A percentile compares a stretch with the other conserved stretches of the same genome.
Evolutionary conservation across 1,140 invertebrate genomes (phyloP).

Genomic region (Saccostrea glomerata): DNA sequence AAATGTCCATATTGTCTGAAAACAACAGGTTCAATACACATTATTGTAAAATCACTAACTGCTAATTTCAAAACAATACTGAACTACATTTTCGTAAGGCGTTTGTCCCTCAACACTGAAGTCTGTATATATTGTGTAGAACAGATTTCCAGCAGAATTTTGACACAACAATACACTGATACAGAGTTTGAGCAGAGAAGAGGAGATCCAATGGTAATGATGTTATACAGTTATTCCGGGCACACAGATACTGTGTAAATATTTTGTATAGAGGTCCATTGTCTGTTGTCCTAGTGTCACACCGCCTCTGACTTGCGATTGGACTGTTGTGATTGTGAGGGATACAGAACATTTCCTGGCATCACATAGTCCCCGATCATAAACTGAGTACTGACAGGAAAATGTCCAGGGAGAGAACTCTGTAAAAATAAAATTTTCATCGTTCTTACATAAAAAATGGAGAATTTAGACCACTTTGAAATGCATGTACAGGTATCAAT

Average conservation of each 20-base stretch:
- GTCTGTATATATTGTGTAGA: conserved; percentile 1
- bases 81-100: conserved; percentile 29
- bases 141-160: neutral
- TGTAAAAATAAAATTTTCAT: neutral
- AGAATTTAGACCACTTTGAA: no score
- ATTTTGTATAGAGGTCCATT: neutral
- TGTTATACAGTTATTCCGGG: neutral
- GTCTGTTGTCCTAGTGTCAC: neutral
- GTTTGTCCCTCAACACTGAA: neutral
- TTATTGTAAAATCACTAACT: neutral
- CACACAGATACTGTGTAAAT: conserved; percentile 30
- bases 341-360: conserved; percentile 69
- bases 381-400: conserved; percentile 86
- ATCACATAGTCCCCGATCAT: conserved; percentile 88
- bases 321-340: conserved; percentile 54
- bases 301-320: conserved; percentile 52
- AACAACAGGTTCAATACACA: neutral
- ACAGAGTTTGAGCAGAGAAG: conserved; percentile 21
- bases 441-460: no score
- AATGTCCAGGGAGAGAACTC: conserved; percentile 28
- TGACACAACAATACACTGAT: conserved; percentile 9
- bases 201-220: conserved; percentile 28
- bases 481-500: no score
- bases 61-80: conserved; percentile 19
- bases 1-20: conserved; percentile 20